A percentile compares a stretch with the other conserved stretches of the same genome.
phyloP scores from a whole-genome alignment of 2,113 vertebrate species.

The Lampris megalopsis region DNA sequence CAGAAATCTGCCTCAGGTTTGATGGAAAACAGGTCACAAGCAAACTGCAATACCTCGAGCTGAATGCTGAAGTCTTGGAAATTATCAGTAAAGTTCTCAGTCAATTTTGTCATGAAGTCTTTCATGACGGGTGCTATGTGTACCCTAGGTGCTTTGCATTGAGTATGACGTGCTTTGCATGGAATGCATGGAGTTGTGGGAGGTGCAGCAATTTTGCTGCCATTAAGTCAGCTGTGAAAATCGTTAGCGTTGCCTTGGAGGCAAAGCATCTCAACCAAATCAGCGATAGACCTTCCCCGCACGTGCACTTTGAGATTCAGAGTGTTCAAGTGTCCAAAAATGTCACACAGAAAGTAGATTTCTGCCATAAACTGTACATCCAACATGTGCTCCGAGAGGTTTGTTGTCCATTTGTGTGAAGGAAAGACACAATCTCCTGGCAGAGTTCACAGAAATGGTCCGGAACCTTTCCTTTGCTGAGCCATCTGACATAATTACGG shows the following conservation, averaged over 20 bases:
- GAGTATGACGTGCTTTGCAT: too few species aligned
- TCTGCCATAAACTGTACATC: slow-evolving; percentile 4
- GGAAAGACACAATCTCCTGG: slow-evolving; percentile 13
- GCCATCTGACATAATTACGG: slow-evolving; percentile 10
- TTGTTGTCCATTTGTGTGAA: background rate
- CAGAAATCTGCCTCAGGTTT: slow-evolving; percentile 8
- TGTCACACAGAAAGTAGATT: slow-evolving; percentile 17
- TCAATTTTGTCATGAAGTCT: background rate
- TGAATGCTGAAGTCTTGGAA: background rate
- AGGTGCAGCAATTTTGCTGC: background rate
- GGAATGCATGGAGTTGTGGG: background rate
- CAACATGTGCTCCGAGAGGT: background rate
- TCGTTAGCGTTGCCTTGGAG: too few species aligned
- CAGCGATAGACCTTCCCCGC: background rate
- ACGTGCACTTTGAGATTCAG: slow-evolving; percentile 1
- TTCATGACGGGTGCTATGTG: background rate
- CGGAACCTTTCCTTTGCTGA: slow-evolving; percentile 15
- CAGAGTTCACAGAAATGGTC: slow-evolving; percentile 22
- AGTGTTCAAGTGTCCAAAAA: slow-evolving; percentile 13
- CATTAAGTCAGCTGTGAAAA: too few species aligned
- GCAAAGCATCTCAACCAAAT: slow-evolving; percentile 2
- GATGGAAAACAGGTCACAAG: slow-evolving; percentile 25
- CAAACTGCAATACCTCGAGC: slow-evolving; percentile 19
- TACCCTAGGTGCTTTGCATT: background rate
- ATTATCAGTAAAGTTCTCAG: background rate